Base-by-base conservation (phyloP, 2,797 vertebrate species). In the Poeciliopsis infans region DNA sequence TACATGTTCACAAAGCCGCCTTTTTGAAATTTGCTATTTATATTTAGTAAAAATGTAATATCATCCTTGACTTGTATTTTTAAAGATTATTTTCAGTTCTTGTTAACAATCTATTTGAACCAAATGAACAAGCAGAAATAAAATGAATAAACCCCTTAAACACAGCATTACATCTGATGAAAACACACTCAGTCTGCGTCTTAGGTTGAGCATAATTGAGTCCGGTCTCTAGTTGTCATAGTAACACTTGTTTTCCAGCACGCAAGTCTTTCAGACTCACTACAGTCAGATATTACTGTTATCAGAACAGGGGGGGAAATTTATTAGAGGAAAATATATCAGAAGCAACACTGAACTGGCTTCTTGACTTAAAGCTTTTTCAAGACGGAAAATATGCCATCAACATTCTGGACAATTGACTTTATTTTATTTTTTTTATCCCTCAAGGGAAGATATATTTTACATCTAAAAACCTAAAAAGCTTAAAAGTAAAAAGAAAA, bases 241-340 rank as follows among this genome's bases (percentile, higher is more conserved):
- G 78, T 77, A 77, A 84, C 66, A 25, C 31, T 53, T 73, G 73
- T 71, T 78, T 81, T 83, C 41, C 7, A 15, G 46, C 81, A 77
- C 16, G 51, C 59, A 41, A 46, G 72, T 51, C 49, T 75, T 78
- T 53, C 23, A 80, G 74, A 72, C 4, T 16, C 74, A 59, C 76
- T 76, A 85, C 72, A 81, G 72, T 81, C 76, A 85, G 41, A 83
- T 73, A 79, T 79, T 74, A 61, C 76, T 10, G 15, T 72, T 73
- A 66, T 72, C 57, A 78, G 49, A 75, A 47, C 80, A 73, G 57
- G n/a, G 16, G 39, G n/a, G 43, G 72, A 76, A 72, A 77, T 75
- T 73, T 74, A 59, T 28, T 12, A 86, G 57, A 78, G 49, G 71
- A 57, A 47, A 79, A 75, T 16, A 47, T 47, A n/a, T 74, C 47